Evolutionary conservation across 2,888 invertebrate species (phyloP).

Genomic region (Stenotaenia linearis): DNA sequence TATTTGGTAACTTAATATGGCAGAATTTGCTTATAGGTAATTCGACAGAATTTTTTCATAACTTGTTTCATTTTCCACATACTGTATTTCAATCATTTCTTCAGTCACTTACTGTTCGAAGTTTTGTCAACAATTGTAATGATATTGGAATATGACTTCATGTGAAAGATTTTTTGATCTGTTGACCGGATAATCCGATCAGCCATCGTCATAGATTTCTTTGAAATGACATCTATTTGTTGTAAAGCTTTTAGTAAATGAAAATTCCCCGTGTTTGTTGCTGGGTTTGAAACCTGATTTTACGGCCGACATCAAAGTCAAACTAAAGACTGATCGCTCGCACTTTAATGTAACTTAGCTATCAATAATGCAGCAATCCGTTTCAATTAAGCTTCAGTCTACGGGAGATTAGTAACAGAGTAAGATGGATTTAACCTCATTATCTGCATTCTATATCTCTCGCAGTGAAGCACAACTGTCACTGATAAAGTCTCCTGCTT

Average conservation of each 20-base stretch:
- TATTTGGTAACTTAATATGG: too few relatives aligned
- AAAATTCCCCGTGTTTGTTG: not conserved
- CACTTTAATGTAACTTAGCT: not conserved
- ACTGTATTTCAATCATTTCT: too few relatives aligned
- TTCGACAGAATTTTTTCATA: too few relatives aligned
- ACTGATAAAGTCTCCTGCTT: not conserved
- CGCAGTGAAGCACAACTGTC: not conserved
- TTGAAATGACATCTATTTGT: not conserved
- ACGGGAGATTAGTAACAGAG: not conserved
- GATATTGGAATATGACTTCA: not conserved
- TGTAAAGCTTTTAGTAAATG: not conserved
- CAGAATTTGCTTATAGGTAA: too few relatives aligned
- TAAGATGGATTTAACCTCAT: not conserved
- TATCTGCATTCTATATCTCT: not conserved
- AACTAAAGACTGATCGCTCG: not conserved
- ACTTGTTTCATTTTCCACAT: too few relatives aligned
- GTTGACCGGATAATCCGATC: not conserved
- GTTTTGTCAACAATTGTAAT: not conserved
- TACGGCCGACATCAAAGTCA: not conserved
- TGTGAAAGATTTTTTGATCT: not conserved
- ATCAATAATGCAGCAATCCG: not conserved
- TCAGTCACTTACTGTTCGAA: too few relatives aligned
- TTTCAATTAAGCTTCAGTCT: not conserved
- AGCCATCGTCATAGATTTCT: not conserved
- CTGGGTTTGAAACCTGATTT: not conserved